Evolutionary conservation across 2,888 invertebrate species (phyloP), one percentile per base, ranked within the genome.

Genomic region (Aspidiotus destructor): DNA sequence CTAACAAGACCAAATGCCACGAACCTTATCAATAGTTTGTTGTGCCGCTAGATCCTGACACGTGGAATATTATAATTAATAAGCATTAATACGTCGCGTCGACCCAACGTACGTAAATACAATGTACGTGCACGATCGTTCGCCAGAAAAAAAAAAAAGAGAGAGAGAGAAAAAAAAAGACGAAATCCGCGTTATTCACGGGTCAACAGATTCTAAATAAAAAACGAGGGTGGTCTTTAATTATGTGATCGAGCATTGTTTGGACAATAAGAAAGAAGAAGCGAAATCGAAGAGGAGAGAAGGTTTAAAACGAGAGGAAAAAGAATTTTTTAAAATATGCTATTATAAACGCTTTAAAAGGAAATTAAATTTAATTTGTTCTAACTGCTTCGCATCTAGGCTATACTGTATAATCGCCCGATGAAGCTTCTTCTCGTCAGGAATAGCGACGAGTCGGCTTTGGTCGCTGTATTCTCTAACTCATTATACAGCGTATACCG

Each of bases 211-310:
- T 65, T 41, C 28, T 17, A 41, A 65, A 57, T 65, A 41, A 17
- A 40, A 65, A 64, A 65, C 65, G 42, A 57, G 65, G 65, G 65
- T 65, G 65, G 65, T 65, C 65, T 65, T 65, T 65, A 65, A 65
- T 65, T 65, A 65, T 42, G 17, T 58, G 58, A 44, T 57, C 57
- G 42, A 42, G 41, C 28, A 44, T 65, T 65, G 55, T 55, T 41
- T 9, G 9, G 17, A n/a, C 9, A n/a, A 9, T 9, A 17, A 54
- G 17, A 13, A 17, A n/a, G 15, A 9, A n/a, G 17, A 54, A 54
- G 17, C 9, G 9, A 54, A 13, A n/a, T 16, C 9, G 8, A 5
- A 54, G 55, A 6, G 17, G 17, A 54, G 17, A 52, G 52, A n/a
- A 52, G 52, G 52, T 3, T 3, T n/a, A n/a, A 52, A 52, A 52